These are phyloP conservation scores for Apodemus agrarius DNA, from an alignment of 2,797 vertebrate genomes.

Conservation along the genomic window DNA sequence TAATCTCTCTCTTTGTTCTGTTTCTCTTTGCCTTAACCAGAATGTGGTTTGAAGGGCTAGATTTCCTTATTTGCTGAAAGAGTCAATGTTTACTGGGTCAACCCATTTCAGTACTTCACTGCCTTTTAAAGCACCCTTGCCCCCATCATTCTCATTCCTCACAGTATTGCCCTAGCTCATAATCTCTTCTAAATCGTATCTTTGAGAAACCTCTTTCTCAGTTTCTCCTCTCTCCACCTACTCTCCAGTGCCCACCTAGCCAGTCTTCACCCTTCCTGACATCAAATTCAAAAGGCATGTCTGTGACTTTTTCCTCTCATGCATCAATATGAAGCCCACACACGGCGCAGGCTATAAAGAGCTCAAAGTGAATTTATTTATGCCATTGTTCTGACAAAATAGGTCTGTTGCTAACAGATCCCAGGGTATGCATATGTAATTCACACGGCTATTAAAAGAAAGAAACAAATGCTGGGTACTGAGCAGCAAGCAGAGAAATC, in stretches of 20 bases:
- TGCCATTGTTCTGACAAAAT: constrained; percentile 70
- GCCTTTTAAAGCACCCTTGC: not conserved
- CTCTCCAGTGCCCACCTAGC: not conserved
- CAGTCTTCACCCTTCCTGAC: constrained; percentile 43
- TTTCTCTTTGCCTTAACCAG: not conserved
- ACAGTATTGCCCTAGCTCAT: not conserved
- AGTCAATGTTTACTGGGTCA: not conserved
- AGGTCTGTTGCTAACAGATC: constrained; percentile 62
- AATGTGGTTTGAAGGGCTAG: not conserved
- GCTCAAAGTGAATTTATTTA: constrained; percentile 63
- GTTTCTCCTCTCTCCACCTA: not conserved
- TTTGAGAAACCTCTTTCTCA: not conserved
- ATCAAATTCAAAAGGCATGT: constrained; percentile 42
- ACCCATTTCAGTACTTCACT: not conserved
- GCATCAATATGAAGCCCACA: constrained; percentile 17
- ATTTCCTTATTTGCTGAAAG: not conserved
- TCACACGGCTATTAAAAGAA: constrained; percentile 56
- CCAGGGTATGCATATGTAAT: constrained; percentile 60
- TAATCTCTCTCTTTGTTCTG: constrained; percentile 6
- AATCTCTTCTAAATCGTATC: no score
- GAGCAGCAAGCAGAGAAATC: constrained; percentile 68
- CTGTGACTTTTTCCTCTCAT: constrained; percentile 29
- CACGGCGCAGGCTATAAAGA: constrained; percentile 5
- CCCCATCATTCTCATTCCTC: not conserved
- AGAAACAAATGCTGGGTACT: constrained; percentile 64